Evolutionary conservation across 2,113 vertebrate genomes (phyloP).

Genomic region (Machaerirhynchus nigripectus): DNA sequence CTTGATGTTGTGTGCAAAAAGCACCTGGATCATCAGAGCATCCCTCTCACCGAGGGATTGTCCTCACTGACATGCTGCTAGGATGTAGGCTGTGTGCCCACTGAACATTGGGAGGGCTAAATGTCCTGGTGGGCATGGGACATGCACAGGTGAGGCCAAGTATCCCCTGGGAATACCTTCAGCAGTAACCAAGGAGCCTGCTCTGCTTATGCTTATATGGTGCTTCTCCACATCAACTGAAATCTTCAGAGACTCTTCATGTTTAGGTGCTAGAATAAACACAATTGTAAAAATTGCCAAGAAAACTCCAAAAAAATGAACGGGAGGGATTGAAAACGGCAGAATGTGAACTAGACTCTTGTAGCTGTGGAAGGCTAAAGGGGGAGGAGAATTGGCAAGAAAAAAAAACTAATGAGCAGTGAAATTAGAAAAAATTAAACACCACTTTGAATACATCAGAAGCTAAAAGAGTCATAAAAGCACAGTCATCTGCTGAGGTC

Average conservation of each 20-base stretch:
- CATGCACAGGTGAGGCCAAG: fast-evolving
- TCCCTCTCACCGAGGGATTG: not conserved
- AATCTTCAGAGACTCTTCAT: not conserved
- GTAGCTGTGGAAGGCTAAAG: not conserved
- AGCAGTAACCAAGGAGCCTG: not conserved
- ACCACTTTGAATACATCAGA: not conserved
- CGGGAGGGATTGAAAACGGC: not conserved
- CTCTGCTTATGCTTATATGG: not conserved
- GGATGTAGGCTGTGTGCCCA: not conserved
- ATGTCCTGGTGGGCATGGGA: not conserved
- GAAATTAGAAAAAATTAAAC: not conserved
- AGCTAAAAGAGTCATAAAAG: not conserved
- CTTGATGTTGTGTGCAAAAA: not conserved
- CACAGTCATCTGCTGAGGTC: not conserved
- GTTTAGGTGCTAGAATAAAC: not conserved
- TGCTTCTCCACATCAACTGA: not conserved
- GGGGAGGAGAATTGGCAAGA: not conserved
- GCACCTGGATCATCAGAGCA: not conserved
- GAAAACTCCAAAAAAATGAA: not conserved
- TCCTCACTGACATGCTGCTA: not conserved
- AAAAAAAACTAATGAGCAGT: not conserved
- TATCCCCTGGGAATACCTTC: not conserved
- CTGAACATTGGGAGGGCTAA: not conserved
- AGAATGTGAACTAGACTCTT: not conserved
- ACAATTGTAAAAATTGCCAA: not conserved